Percentiles rank a stretch among this genome's conserved stretches.
Evolutionary conservation across 64 coral and sea anemone species (phyloP).

Genomic region (Pachyseris speciosa): DNA sequence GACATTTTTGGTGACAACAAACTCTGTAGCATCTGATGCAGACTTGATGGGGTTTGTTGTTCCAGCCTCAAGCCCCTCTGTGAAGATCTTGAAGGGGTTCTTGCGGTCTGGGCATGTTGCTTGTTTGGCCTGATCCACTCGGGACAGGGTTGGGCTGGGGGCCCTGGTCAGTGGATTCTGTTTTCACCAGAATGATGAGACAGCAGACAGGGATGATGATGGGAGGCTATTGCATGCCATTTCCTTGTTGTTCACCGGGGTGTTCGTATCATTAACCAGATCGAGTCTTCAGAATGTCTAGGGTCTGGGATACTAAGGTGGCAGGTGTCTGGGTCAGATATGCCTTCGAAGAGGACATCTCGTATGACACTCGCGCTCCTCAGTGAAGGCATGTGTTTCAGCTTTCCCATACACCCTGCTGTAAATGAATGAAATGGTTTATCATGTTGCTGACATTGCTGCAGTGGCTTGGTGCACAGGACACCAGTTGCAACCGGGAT

Average conservation of each 20-base stretch:
- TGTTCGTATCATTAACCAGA: constrained; percentile 63
- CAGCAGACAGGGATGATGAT: constrained; percentile 53
- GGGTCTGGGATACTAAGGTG: no score
- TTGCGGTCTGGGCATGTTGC: constrained; percentile 64
- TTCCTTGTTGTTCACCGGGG: constrained; percentile 61
- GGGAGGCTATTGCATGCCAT: constrained; percentile 78
- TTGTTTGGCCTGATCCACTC: constrained; percentile 32
- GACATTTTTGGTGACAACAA: constrained; percentile 1
- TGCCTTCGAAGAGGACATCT: constrained; percentile 65
- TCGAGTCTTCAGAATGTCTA: constrained; percentile 41
- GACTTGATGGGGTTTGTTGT: constrained; percentile 59
- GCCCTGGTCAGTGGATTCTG: neutral
- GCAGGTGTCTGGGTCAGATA: constrained; percentile 63
- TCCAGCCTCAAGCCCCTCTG: constrained; percentile 71
- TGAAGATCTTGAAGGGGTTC: constrained; percentile 55
- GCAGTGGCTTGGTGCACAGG: constrained; percentile 60
- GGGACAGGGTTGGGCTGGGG: neutral
- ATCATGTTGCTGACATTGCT: constrained; percentile 63
- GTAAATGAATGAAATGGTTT: constrained; percentile 71
- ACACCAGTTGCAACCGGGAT: constrained; percentile 69
- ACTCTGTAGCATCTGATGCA: constrained; percentile 64
- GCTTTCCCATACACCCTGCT: constrained; percentile 66
- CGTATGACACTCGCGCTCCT: constrained; percentile 62
- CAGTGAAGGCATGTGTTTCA: constrained; percentile 57
- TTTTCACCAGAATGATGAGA: constrained; percentile 53